Evolutionary conservation across 2,113 vertebrate species (phyloP).

Genomic region (Pungitius pungitius): DNA sequence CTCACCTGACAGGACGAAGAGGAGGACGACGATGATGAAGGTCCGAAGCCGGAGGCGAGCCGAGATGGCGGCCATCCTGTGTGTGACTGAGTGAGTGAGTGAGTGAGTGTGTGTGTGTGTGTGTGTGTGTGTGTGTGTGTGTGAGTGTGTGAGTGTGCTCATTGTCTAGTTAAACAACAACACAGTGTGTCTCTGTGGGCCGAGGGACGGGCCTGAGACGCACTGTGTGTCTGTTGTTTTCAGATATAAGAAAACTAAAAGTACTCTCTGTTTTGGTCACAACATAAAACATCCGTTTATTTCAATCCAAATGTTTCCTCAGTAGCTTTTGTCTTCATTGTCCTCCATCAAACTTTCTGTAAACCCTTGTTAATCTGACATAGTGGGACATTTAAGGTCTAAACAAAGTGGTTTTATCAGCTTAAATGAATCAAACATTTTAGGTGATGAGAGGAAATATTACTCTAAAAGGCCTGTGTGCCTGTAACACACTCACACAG

Average conservation of each 20-base stretch:
- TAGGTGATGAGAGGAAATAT: background rate
- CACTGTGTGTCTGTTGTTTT: slow-evolving; percentile 16
- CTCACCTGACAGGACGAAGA: slow-evolving; percentile 67
- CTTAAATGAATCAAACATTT: background rate
- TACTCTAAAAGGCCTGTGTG: background rate
- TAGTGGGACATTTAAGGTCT: background rate
- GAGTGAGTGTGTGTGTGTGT: slow-evolving; percentile 10
- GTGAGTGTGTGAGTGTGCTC: slow-evolving; percentile 13
- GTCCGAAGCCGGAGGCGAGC: slow-evolving; percentile 27
- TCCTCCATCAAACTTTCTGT: background rate
- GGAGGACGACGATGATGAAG: slow-evolving; percentile 46
- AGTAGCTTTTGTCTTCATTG: background rate
- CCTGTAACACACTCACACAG: background rate
- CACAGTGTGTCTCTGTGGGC: slow-evolving; percentile 49
- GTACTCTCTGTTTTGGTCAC: background rate
- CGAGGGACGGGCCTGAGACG: background rate
- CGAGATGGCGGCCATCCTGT: slow-evolving; percentile 62
- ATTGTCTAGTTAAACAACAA: slow-evolving; percentile 19
- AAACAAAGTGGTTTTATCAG: background rate
- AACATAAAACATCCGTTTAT: background rate
- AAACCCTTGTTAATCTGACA: background rate
- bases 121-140: slow-evolving; percentile 16
- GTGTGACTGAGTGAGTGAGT: no score
- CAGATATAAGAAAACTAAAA: background rate
- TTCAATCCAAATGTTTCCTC: background rate